A percentile compares a stretch with the other conserved stretches of the same genome.
Evolutionary conservation across 1,140 invertebrate species (phyloP).

Genomic region (Musca domestica): DNA sequence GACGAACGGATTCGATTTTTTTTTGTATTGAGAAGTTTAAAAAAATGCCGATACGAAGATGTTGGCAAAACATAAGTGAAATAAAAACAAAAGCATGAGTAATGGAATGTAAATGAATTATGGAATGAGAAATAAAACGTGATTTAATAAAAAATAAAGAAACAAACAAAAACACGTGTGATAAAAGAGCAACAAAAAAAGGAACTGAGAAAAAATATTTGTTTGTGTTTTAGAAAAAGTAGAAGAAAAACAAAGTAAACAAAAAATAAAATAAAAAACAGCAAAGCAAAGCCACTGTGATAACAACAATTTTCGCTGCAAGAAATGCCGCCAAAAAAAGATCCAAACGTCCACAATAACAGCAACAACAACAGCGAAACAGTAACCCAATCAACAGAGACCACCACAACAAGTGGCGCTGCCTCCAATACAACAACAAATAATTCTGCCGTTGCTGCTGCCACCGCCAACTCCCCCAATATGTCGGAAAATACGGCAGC

Average conservation of each 20-base stretch:
- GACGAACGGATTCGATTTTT: no score
- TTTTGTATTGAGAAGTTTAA: no score
- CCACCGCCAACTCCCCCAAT: neutral
- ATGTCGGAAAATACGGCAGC: neutral
- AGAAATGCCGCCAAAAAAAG: constrained; percentile 9
- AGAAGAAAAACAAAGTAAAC: neutral
- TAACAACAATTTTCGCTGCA: neutral
- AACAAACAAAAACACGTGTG: neutral
- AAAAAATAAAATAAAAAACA: neutral
- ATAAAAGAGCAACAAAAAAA: neutral
- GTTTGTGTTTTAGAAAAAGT: neutral
- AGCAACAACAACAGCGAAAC: neutral
- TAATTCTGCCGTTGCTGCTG: neutral
- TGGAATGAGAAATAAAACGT: neutral
- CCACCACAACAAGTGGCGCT: neutral
- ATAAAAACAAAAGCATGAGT: neutral
- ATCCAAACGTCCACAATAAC: neutral
- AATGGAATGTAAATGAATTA: neutral
- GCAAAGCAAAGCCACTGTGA: neutral
- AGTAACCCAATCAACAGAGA: neutral
- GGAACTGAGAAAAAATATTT: neutral
- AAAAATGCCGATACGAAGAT: no score
- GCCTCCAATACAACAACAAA: neutral
- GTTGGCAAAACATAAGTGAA: neutral
- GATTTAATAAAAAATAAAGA: neutral